Evolutionary conservation across 2,797 vertebrate genomes (phyloP).

Genomic region (Ispidina picta): DNA sequence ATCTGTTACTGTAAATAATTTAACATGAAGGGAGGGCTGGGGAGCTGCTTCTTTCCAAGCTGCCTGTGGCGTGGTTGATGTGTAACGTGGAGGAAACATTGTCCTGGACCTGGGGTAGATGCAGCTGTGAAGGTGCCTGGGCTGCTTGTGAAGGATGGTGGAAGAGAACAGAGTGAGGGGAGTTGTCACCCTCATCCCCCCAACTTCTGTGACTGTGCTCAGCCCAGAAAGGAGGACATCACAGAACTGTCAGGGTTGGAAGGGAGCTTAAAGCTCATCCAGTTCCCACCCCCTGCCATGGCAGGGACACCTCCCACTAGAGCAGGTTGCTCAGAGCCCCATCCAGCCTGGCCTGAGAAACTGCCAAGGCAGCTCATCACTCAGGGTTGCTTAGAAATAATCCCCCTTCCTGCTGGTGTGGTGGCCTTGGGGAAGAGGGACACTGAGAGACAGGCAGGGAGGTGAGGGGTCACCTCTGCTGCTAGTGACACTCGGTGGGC

Average conservation of each 20-base stretch:
- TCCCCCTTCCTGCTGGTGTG: accelerated
- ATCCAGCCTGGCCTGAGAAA: too few relatives aligned
- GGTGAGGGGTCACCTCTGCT: not conserved
- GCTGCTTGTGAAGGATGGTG: not conserved
- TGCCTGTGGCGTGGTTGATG: not conserved
- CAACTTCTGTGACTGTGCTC: not conserved
- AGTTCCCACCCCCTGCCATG: too few relatives aligned
- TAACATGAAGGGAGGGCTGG: slow-evolving; percentile 30
- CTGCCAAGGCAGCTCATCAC: not conserved
- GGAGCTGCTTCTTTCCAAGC: not conserved
- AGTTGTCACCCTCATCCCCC: not conserved
- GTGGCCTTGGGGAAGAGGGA: not conserved
- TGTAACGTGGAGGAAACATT: not conserved
- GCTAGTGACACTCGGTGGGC: accelerated
- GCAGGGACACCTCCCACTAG: too few relatives aligned
- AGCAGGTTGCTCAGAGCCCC: too few relatives aligned
- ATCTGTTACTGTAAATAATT: slow-evolving; percentile 83
- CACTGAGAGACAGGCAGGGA: not conserved
- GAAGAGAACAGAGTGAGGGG: accelerated
- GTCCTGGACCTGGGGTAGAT: not conserved
- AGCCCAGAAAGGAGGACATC: not conserved
- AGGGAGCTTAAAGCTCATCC: too few relatives aligned
- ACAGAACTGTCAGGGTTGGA: too few relatives aligned
- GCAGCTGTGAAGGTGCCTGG: not conserved
- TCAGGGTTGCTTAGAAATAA: not conserved